Evolutionary conservation across 2,888 invertebrate genomes (phyloP), one percentile per base, ranked within the genome.

Genomic region (Horisme vitalbata): DNA sequence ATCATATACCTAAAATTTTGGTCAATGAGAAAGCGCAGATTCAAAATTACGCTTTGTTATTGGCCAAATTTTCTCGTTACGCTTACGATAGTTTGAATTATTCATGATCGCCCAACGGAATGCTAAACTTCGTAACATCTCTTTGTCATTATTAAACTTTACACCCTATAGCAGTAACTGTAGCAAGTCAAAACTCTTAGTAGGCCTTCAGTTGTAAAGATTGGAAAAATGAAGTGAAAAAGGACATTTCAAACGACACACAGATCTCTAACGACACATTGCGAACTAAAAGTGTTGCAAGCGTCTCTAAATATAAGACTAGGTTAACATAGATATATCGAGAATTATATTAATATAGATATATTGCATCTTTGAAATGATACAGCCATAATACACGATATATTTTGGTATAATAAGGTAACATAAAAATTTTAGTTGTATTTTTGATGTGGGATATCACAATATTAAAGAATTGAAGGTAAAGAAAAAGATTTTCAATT

Each of bases 391-490:
- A 88, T 48, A 47, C 47, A 47, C 87, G 85, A 88, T 86, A 86
- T 88, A 88, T 88, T 89, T 89, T 89, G 88, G 88, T 86, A 89
- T 88, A 87, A 87, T 84, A 69, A 76, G 70, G 68, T 49, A 79
- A 77, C 68, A 68, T 71, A 68, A 72, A 78, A 79, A 72, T 76
- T 77, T 72, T 81, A 76, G 77, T 79, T 78, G 54, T 70, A 68
- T 65, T 61, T 61, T 55, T 53, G 46, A 71, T 73, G 71, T 79
- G 76, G 77, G 78, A 74, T 78, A 61, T 30, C 7, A 23, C 23
- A 23, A 23, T n/a, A n/a, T n/a, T n/a, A n/a, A n/a, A n/a, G n/a
- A n/a, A n/a, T n/a, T n/a, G n/a, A n/a, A n/a, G n/a, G n/a, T 32
- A 6, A 2, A 68, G 73, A 68, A 66, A n/a, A 68, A 58, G 67